Base-by-base conservation (phyloP, 2,113 vertebrate species). In the Castor canadensis region DNA sequence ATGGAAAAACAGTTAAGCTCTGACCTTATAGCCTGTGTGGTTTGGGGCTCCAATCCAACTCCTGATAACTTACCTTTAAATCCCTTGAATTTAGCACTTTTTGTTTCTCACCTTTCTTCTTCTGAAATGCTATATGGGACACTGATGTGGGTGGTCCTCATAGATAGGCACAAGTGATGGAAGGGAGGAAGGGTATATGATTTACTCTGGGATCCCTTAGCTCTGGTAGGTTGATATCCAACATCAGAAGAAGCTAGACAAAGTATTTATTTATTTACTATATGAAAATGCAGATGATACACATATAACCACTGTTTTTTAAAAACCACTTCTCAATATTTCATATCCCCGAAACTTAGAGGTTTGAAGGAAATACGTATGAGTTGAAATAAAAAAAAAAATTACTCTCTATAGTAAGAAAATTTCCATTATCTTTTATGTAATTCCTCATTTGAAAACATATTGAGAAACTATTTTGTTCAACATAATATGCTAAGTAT, bases 41-140 rank as follows among this genome's bases (percentile, higher is more conserved):
- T 96, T 96, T 98, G 95, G 89, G 54, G 80, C 84, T 97, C 54
- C 47, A 82, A 35, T 98, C 96, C 95, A 98, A 80, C 13, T 93
- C 94, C 73, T 97, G 94, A 97, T 95, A 97, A 96, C 40, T 85
- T 97, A 89, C 66, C 88, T 97, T 97, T 96, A 97, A 96, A 98
- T 97, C 94, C 97, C 89, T 66, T 60, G 83, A 97, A 97, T 90
- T 94, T 93, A 67, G 32, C 35, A 32, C 49, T 86, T 90, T 80
- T 87, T 96, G 47, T 89, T 94, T 95, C 95, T 96, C 69, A 83
- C 54, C 56, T 89, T 60, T 67, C 20, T 60, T 8, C 12, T 45
- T 19, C 9, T 45, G 11, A 62, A 35, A 40, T 80, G 30, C 26
- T 28, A 28, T 47, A 17, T 71, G 17, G 75, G 73, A 62, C 9